These are phyloP conservation scores for Saturnia pavonia DNA, from an alignment of 2,888 invertebrate genomes.

Conservation along the genomic window DNA sequence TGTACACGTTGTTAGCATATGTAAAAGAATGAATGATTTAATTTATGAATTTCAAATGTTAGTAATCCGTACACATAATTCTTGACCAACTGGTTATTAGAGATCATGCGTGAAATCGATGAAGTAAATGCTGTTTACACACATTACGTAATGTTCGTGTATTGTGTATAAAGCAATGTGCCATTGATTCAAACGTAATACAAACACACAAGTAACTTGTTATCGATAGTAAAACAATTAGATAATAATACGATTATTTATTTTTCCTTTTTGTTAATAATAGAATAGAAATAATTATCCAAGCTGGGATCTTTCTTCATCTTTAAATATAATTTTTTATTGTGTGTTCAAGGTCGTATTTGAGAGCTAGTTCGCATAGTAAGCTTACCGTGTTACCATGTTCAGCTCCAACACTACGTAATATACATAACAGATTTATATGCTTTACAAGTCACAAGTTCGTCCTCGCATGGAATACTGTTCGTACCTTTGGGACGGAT, in stretches of 20 bases:
- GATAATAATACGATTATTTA: constrained; percentile 19
- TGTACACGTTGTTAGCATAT: neutral
- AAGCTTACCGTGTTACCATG: no score
- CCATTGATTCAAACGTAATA: constrained; percentile 16
- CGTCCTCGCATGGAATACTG: no score
- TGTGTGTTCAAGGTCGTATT: no score
- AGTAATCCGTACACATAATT: neutral
- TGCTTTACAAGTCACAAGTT: no score
- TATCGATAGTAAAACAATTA: constrained; percentile 24
- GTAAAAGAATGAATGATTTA: neutral
- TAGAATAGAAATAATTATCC: neutral
- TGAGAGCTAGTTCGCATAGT: no score
- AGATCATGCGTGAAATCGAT: neutral
- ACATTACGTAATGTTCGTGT: constrained; percentile 11
- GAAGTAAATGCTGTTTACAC: constrained; percentile 15
- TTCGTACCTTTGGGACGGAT: no score
- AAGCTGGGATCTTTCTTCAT: neutral
- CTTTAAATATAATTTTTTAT: no score
- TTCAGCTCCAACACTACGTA: no score
- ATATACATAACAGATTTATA: no score
- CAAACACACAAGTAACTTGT: constrained; percentile 20
- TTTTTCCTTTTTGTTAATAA: neutral
- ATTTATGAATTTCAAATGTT: neutral
- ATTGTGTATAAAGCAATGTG: constrained; percentile 6
- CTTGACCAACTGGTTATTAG: neutral